Evolutionary conservation across 1,140 invertebrate species (phyloP).

Genomic region (Papilio dardanus): DNA sequence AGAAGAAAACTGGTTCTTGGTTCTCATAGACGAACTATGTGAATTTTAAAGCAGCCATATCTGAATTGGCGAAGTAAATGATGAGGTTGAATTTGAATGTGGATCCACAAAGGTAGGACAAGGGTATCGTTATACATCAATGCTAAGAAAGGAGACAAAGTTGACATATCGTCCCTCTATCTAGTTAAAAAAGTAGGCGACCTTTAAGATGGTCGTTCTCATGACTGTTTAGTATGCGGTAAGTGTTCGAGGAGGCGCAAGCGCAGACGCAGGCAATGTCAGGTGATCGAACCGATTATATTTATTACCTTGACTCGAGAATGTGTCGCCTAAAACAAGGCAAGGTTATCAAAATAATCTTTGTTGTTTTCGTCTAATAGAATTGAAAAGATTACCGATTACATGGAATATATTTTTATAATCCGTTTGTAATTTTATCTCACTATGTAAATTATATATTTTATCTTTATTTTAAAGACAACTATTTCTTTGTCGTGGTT

Average conservation of each 20-base stretch:
- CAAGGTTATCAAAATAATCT: slow-evolving; percentile 26
- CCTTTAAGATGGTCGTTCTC: slow-evolving; percentile 4
- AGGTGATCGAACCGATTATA: slow-evolving; percentile 23
- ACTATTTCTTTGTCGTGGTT: neutral
- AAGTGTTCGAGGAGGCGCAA: neutral
- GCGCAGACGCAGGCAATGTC: slow-evolving; percentile 11
- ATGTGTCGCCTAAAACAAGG: slow-evolving; percentile 20
- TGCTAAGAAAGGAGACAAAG: too few relatives aligned
- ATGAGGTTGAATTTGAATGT: too few relatives aligned
- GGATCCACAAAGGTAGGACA: too few relatives aligned
- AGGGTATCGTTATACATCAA: too few relatives aligned
- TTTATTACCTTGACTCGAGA: slow-evolving; percentile 18
- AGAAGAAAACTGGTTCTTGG: neutral
- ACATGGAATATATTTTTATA: slow-evolving; percentile 2
- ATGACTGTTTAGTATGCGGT: neutral
- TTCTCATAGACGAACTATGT: too few relatives aligned
- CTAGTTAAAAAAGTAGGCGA: slow-evolving; percentile 2
- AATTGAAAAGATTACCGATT: neutral
- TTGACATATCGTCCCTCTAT: neutral
- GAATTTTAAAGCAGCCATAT: neutral
- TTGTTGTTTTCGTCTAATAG: neutral
- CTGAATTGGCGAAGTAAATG: neutral
- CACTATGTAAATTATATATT: neutral
- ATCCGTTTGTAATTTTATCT: slow-evolving; percentile 1
- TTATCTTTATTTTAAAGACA: neutral